Conservation (phyloP, 2,113 vertebrate species). For the Coturnix japonica region DNA sequence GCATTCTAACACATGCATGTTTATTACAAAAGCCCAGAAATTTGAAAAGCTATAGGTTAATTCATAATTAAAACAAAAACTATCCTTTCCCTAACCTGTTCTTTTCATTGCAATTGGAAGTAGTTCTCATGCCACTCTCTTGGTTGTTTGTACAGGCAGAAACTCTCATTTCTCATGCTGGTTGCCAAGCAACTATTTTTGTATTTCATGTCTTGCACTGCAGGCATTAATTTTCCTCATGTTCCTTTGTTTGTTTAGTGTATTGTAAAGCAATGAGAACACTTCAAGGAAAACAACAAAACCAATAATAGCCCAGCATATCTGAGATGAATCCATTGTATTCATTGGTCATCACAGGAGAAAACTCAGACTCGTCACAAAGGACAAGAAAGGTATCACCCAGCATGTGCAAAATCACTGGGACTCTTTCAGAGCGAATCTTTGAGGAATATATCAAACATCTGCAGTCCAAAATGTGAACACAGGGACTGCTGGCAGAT, state of each 20-base stretch:
- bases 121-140: not conserved
- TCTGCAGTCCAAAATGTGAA: not conserved
- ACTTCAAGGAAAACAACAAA: not conserved
- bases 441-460: not conserved
- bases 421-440: not conserved
- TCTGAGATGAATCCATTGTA: not conserved
- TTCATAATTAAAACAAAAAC: not conserved
- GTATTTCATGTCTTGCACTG: constrained; percentile 34
- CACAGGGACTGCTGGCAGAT: not conserved
- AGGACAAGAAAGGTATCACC: not conserved
- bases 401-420: not conserved
- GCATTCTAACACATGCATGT: not conserved
- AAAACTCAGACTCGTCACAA: not conserved
- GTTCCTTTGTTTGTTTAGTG: constrained; percentile 57
- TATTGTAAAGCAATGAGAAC: not conserved
- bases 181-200: constrained; percentile 73
- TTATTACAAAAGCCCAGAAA: not conserved
- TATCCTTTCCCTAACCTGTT: not conserved
- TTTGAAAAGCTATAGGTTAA: not conserved
- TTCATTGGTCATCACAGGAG: not conserved
- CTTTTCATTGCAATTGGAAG: not conserved
- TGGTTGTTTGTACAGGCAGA: constrained; percentile 7
- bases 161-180: constrained; percentile 33
- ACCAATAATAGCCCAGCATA: rapidly evolving
- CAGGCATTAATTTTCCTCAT: constrained; percentile 57